Base-by-base conservation (phyloP, 2,113 vertebrate species). In the Vimba vimba region DNA sequence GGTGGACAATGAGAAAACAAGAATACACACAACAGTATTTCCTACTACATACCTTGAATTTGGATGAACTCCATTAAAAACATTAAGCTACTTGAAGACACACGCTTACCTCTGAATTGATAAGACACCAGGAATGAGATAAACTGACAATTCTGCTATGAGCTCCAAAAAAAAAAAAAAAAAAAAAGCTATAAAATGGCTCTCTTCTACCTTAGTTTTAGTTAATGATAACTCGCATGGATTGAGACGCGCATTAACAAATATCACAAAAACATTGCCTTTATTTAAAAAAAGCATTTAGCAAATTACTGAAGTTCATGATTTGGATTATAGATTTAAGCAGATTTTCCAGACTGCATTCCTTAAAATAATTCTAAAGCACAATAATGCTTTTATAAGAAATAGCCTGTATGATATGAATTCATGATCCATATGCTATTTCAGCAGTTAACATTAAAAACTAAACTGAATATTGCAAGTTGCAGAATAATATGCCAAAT, bases 1-100 rank as follows among this genome's bases (percentile, higher is more conserved):
- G 55, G 10, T 6, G 27, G 57, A 76, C 57, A 27, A 60, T 87
- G 43, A 89, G 66, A 76, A 57, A 59, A 8, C 12, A 68, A 10
- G 64, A 74, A 87, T 6, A 8, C 11, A 77, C 23, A 36, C 25
- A 81, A 73, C 66, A 87, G 88, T 87, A 89, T 87, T 87, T 66
- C 30, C 85, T 82, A 50, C 55, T 62, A 85, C 88, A 87, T 87
- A 89, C 88, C 88, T 89, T 73, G 55, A 85, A 81, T 17, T 76
- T 77, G 52, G 45, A 68, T 50, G 78, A 83, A 86, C 3, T 85
- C 81, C 85, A n/a, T 33, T 79, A 55, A 71, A 66, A 69, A 78
- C 69, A 73, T 39, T 79, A 77, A 79, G 55, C 84, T 73, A 85
- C 82, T 62, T 80, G 43, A 83, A 60, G 59, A 52, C 79, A 74